These are phyloP conservation scores for Shargacucullia verbasci DNA, from an alignment of 2,888 invertebrate genomes.

Conservation along the genomic window DNA sequence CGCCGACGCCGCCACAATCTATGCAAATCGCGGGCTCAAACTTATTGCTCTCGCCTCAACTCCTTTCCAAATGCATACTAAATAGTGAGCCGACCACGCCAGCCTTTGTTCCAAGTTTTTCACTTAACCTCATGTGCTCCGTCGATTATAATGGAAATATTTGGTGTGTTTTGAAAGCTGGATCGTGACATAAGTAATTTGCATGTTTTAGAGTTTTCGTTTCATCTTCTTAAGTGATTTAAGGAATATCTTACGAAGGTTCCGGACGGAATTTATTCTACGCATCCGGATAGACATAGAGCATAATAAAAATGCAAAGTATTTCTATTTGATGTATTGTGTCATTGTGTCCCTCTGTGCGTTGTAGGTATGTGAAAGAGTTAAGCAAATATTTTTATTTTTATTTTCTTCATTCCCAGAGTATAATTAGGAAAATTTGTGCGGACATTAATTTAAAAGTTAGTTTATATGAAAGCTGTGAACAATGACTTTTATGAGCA, in stretches of 20 bases:
- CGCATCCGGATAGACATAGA: too few relatives aligned
- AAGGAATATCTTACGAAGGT: not conserved
- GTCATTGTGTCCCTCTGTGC: not conserved
- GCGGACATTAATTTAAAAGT: constrained; percentile 44
- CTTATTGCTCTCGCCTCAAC: constrained; percentile 88
- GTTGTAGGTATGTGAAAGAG: constrained; percentile 30
- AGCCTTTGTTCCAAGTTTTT: constrained; percentile 82
- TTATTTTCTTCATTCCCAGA: constrained; percentile 35
- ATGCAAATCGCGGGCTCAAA: constrained; percentile 86
- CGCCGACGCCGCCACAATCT: constrained; percentile 76
- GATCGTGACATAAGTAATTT: constrained; percentile 21
- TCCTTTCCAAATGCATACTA: constrained; percentile 89
- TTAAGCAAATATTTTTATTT: constrained; percentile 47
- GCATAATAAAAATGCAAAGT: too few relatives aligned
- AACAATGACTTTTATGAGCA: constrained; percentile 46
- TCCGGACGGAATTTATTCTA: not conserved
- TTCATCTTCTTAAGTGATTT: not conserved
- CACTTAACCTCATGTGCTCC: constrained; percentile 71
- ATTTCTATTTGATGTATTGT: too few relatives aligned
- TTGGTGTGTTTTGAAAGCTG: constrained; percentile 49
- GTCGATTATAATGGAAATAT: constrained; percentile 68
- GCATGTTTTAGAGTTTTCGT: constrained; percentile 8
- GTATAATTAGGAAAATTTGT: constrained; percentile 47
- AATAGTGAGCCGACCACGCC: constrained; percentile 78
- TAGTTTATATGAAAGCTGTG: constrained; percentile 37